Conservation (phyloP, 2,113 vertebrate genomes). For the Andinoacara biseriatus region DNA sequence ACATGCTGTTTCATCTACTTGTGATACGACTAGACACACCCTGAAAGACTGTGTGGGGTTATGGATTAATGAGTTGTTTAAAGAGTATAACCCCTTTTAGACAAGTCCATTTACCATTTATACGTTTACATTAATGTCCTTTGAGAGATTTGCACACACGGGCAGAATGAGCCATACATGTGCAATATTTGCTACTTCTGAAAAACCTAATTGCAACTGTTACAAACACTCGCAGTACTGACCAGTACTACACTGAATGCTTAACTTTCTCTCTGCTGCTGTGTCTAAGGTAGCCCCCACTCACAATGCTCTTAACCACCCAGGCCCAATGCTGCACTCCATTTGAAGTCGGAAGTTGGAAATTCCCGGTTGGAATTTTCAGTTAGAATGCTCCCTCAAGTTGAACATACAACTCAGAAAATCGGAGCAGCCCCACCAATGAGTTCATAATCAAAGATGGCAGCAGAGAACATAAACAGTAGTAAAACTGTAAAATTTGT, state of each 20-base stretch:
- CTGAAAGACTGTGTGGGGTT: background rate
- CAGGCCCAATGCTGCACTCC: background rate
- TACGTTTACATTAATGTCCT: too few species aligned
- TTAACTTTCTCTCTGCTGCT: too few species aligned
- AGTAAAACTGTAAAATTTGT: background rate
- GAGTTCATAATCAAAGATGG: too few species aligned
- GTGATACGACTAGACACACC: background rate
- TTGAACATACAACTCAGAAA: background rate
- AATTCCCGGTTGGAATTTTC: background rate
- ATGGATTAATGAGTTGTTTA: background rate
- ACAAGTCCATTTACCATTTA: background rate
- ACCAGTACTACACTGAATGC: too few species aligned
- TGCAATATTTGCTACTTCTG: too few species aligned
- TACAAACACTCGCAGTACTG: too few species aligned
- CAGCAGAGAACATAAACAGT: background rate
- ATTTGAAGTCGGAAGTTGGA: background rate
- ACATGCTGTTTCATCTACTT: background rate
- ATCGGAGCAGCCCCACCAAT: too few species aligned
- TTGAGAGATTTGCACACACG: too few species aligned
- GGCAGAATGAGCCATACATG: too few species aligned
- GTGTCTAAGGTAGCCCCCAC: background rate
- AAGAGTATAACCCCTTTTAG: background rate
- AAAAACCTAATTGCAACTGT: too few species aligned
- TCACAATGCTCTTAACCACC: background rate
- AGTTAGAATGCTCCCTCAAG: background rate